Evolutionary conservation across 2,888 invertebrate genomes (phyloP).

Genomic region (Parasteatoda lunata): DNA sequence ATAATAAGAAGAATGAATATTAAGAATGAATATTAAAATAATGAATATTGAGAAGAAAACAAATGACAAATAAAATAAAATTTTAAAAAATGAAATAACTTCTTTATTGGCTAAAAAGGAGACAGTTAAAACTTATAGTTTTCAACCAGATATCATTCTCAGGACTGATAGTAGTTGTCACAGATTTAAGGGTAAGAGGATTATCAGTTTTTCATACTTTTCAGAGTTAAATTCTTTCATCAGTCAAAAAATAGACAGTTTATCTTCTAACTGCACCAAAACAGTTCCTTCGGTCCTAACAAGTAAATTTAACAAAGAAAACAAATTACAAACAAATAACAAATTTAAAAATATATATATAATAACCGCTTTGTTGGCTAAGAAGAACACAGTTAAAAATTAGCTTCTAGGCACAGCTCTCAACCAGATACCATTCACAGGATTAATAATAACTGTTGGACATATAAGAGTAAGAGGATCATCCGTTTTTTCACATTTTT

Average conservation of each 20-base stretch:
- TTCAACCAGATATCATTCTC: conserved; percentile 64
- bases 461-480: conserved; percentile 60
- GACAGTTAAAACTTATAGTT: conserved; percentile 17
- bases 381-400: too few species aligned
- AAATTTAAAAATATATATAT: too few species aligned
- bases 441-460: conserved; percentile 69
- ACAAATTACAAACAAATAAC: too few species aligned
- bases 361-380: too few species aligned
- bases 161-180: conserved; percentile 69
- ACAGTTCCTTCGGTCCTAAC: conserved; percentile 68
- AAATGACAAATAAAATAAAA: too few species aligned
- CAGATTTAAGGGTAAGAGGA: conserved; percentile 55
- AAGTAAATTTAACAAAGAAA: too few species aligned
- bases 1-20: too few species aligned
- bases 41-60: too few species aligned
- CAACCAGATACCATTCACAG: conserved; percentile 65
- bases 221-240: conserved; percentile 61
- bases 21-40: too few species aligned
- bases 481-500: conserved; percentile 63
- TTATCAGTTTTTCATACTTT: conserved; percentile 63
- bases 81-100: too few species aligned
- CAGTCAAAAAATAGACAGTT: conserved; percentile 63
- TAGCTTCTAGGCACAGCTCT: conserved; percentile 42
- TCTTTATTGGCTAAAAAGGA: too few species aligned
- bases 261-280: conserved; percentile 69